Evolutionary conservation across 2,888 invertebrate genomes (phyloP).

Genomic region (Caenorhabditis auriculariae): DNA sequence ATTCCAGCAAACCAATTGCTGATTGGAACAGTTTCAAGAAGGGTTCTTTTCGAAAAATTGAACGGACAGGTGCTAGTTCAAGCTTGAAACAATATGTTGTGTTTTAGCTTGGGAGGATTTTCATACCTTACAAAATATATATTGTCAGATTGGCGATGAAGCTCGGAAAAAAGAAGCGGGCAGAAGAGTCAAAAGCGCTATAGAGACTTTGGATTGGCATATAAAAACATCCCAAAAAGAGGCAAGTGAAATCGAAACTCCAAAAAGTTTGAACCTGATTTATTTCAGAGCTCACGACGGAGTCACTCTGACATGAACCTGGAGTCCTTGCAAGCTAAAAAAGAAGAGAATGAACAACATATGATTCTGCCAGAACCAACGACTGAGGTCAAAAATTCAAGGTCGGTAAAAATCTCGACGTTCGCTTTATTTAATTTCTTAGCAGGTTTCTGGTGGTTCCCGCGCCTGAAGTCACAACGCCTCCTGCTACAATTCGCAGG

Average conservation of each 20-base stretch:
- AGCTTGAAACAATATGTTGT: not conserved
- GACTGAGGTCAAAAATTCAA: not conserved
- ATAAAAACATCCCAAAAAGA: slow-evolving; percentile 50
- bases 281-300: slow-evolving; percentile 13
- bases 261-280: not conserved
- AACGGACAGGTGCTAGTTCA: slow-evolving; percentile 26
- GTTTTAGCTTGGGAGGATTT: not conserved
- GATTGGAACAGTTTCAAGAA: slow-evolving; percentile 57
- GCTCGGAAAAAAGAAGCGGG: slow-evolving; percentile 54
- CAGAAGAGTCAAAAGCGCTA: slow-evolving; percentile 50
- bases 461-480: slow-evolving; percentile 11
- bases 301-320: slow-evolving; percentile 23
- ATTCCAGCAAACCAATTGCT: slow-evolving; percentile 54
- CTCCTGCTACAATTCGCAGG: slow-evolving; percentile 6
- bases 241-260: slow-evolving; percentile 1
- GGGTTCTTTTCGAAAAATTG: slow-evolving; percentile 47
- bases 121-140: not conserved
- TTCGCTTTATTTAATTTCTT: not conserved
- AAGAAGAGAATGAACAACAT: slow-evolving; percentile 13
- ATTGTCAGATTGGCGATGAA: slow-evolving; percentile 44
- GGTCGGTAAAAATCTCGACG: too few species aligned
- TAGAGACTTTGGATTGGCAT: slow-evolving; percentile 60
- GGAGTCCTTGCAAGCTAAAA: slow-evolving; percentile 8
- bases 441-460: slow-evolving; percentile 27
- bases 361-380: not conserved